These are phyloP conservation scores for Germaria angustata DNA, from an alignment of 2,888 invertebrate genomes.

Conservation along the genomic window DNA sequence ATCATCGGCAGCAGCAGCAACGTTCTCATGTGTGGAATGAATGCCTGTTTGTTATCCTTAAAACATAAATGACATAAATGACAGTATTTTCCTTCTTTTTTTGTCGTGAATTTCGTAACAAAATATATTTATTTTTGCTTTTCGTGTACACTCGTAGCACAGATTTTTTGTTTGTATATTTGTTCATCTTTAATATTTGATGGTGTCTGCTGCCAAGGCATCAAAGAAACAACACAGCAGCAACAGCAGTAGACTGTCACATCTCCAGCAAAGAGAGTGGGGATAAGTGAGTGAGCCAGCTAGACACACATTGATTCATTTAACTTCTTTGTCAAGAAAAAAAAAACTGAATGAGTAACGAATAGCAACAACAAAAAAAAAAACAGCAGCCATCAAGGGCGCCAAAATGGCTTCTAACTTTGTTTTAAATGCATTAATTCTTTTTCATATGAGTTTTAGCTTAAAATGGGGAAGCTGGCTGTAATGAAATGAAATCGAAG, in stretches of 20 bases:
- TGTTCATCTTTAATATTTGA: conserved; percentile 51
- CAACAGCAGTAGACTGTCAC: conserved; percentile 39
- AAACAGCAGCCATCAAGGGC: conserved; percentile 57
- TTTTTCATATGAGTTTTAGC: conserved; percentile 47
- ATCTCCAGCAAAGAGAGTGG: conserved; percentile 13
- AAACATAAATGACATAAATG: conserved; percentile 54
- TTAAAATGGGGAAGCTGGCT: conserved; percentile 10
- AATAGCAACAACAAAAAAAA: background rate
- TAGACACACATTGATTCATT: conserved; percentile 29
- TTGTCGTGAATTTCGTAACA: conserved; percentile 36
- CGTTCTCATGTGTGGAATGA: background rate
- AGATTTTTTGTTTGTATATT: conserved; percentile 28
- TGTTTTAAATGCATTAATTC: conserved; percentile 67
- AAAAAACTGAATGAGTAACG: conserved; percentile 1
- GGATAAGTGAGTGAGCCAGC: conserved; percentile 29
- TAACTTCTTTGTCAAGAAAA: conserved; percentile 30
- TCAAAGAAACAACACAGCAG: conserved; percentile 40
- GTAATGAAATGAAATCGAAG: conserved; percentile 27
- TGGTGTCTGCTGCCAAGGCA: conserved; percentile 58
- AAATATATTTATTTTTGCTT: conserved; percentile 45
- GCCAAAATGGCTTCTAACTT: conserved; percentile 67
- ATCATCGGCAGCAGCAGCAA: background rate
- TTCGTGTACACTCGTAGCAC: conserved; percentile 14
- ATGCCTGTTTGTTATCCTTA: conserved; percentile 51
- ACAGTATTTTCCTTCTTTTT: conserved; percentile 50